Evolutionary conservation across 2,797 vertebrate genomes (phyloP), one percentile per base, ranked within the genome.

Genomic region (Micropoecilia bifurca): DNA sequence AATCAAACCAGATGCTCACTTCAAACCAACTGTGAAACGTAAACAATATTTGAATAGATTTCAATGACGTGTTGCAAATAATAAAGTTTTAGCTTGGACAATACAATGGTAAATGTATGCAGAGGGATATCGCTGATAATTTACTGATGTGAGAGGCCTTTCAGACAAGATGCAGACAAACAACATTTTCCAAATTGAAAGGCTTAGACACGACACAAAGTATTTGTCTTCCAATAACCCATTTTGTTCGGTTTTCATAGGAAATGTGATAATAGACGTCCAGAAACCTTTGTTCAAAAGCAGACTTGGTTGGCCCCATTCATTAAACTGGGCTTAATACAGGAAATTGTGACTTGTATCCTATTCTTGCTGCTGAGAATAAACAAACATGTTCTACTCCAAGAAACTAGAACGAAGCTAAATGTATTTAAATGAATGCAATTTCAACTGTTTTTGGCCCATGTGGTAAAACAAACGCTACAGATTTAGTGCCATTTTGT

Each of bases 1-100:
- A 33, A 33, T 66, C 22, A 50, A 87, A 80, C 79, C 57, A 45
- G 66, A 79, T 83, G 68, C 74, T 88, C n/a, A 74, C 78, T 76
- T 81, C 12, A 55, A 9, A 41, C 33, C 28, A 61, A 61, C 57
- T 16, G n/a, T 20, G 20, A 36, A 20, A 3, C 28, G 12, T 3
- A 9, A 33, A 7, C 59, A 18, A 36, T 7, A 36, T 20, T 36
- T 33, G 8, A 41, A 43, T 41, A 41, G 39, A 13, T 41, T 25
- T 43, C 30, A 63, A 2, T 13, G 20, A 43, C 2, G 10, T 68
- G 39, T 13, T 66, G 20, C 33, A 22, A 39, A 25, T 63, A 63
- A 39, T 1, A 3, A 3, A 0, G 18, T 66, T 66, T 22, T 66
- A 66, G 30, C 30, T 63, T 63, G 13, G 33, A 30, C 16, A 59